A percentile compares a stretch with the other conserved stretches of the same genome.
phyloP scores from a whole-genome alignment of 2,888 invertebrate genomes.

The Carcina quercana region DNA sequence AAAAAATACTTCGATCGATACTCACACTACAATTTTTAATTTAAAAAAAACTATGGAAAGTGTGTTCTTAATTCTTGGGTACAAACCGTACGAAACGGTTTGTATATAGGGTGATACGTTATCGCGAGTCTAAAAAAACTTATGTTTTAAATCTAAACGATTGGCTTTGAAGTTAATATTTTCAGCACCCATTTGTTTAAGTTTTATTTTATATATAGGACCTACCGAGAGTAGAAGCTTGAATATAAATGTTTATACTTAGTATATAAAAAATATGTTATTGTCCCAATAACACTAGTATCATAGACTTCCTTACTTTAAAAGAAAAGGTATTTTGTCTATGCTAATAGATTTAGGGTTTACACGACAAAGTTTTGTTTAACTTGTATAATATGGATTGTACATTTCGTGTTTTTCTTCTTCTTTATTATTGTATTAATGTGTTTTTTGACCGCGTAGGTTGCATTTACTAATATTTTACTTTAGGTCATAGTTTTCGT shows the following conservation, averaged over 20 bases:
- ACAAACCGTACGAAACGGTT: conserved; percentile 1
- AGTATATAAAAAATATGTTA: too few relatives aligned
- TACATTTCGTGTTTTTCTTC: conserved; percentile 53
- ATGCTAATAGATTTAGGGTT: conserved; percentile 2
- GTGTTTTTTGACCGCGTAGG: conserved; percentile 47
- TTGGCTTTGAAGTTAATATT: too few relatives aligned
- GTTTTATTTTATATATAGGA: too few relatives aligned
- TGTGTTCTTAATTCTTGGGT: conserved; percentile 34
- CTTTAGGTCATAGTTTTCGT: conserved; percentile 61
- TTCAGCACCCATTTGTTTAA: too few relatives aligned
- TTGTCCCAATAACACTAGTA: too few relatives aligned
- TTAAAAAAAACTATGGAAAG: conserved; percentile 61
- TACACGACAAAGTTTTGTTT: conserved; percentile 23
- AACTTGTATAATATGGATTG: conserved; percentile 55
- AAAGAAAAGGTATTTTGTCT: conserved; percentile 4
- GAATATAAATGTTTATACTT: conserved; percentile 2
- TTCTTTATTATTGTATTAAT: conserved; percentile 34
- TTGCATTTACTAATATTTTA: conserved; percentile 74
- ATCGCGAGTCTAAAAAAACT: too few relatives aligned
- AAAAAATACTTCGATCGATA: conserved; percentile 24
- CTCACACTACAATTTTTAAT: conserved; percentile 60
- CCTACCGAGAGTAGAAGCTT: conserved; percentile 21
- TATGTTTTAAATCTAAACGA: too few relatives aligned
- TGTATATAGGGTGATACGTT: too few relatives aligned
- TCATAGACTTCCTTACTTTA: conserved; percentile 2